These are phyloP conservation scores for Rhombomys opimus DNA, from an alignment of 2,113 vertebrate species.

Conservation along the genomic window DNA sequence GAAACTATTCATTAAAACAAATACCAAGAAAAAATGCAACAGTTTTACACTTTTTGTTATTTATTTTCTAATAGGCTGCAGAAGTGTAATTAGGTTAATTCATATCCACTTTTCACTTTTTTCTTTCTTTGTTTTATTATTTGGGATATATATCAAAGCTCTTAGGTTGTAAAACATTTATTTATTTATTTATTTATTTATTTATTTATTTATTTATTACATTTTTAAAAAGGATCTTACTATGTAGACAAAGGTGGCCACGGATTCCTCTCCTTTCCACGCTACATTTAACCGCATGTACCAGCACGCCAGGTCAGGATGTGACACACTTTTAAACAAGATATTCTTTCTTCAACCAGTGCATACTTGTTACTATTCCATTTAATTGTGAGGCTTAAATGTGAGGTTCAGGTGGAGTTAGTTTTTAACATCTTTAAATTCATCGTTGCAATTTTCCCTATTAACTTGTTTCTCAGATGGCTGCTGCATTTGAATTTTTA, in stretches of 20 bases:
- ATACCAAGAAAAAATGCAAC: background rate
- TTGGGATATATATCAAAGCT: background rate
- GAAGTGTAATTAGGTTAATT: background rate
- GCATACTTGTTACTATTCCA: background rate
- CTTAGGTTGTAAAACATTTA: too few species aligned
- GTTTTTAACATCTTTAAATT: background rate
- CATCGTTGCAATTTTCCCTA: background rate
- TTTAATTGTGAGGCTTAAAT: background rate
- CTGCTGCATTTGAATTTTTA: background rate
- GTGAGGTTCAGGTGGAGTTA: background rate
- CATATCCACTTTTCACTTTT: background rate
- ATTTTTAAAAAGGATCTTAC: background rate
- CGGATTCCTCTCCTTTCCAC: background rate
- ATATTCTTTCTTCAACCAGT: background rate
- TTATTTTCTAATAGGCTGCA: background rate
- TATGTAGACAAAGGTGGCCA: too few species aligned
- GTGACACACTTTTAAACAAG: background rate
- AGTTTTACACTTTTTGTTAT: background rate
- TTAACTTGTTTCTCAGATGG: background rate
- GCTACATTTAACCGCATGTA: background rate
- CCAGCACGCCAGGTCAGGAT: too few species aligned
- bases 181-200: background rate
- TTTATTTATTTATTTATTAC: background rate
- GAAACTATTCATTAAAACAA: constrained; percentile 41
- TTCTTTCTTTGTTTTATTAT: background rate